A percentile compares a stretch with the other conserved stretches of the same genome.
These are phyloP conservation scores for Clarias pachynema DNA, from an alignment of 2,797 vertebrate species.

Conservation along the genomic window DNA sequence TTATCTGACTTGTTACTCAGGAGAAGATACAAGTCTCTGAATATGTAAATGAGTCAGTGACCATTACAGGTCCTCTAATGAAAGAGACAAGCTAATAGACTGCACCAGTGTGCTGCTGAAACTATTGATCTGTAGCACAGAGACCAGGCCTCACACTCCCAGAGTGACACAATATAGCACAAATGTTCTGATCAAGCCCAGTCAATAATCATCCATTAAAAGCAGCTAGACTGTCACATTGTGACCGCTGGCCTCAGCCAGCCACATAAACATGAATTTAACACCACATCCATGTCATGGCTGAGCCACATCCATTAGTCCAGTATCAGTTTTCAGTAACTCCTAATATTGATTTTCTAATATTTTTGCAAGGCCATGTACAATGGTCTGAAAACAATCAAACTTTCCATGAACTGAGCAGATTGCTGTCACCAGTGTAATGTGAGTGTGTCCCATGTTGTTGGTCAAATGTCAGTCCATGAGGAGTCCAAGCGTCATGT, in stretches of 20 bases:
- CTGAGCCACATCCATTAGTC: slow-evolving; percentile 87
- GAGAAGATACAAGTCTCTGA: not conserved
- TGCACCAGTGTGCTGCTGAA: slow-evolving; percentile 28
- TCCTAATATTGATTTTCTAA: slow-evolving; percentile 82
- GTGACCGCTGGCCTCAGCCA: slow-evolving; percentile 77
- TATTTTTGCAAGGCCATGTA: slow-evolving; percentile 69
- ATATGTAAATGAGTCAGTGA: not conserved
- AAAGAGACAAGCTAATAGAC: slow-evolving; percentile 38
- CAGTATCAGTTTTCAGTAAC: slow-evolving; percentile 83
- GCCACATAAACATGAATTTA: slow-evolving; percentile 86
- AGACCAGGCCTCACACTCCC: slow-evolving; percentile 11
- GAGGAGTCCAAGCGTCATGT: slow-evolving; percentile 31
- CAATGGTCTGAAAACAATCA: slow-evolving; percentile 69
- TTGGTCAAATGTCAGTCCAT: slow-evolving; percentile 37
- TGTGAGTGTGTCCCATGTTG: slow-evolving; percentile 9
- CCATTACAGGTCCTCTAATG: slow-evolving; percentile 17
- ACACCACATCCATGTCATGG: slow-evolving; percentile 77
- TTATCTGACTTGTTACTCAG: not conserved
- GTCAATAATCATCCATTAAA: slow-evolving; percentile 94
- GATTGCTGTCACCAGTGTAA: slow-evolving; percentile 59
- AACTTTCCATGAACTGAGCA: slow-evolving; percentile 46
- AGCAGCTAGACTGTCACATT: slow-evolving; percentile 78
- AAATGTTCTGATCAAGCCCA: slow-evolving; percentile 77
- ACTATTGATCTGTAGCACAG: slow-evolving; percentile 36
- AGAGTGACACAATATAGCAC: slow-evolving; percentile 58